Evolutionary conservation across 1,140 invertebrate genomes (phyloP).

Genomic region (Diabrotica virgifera): DNA sequence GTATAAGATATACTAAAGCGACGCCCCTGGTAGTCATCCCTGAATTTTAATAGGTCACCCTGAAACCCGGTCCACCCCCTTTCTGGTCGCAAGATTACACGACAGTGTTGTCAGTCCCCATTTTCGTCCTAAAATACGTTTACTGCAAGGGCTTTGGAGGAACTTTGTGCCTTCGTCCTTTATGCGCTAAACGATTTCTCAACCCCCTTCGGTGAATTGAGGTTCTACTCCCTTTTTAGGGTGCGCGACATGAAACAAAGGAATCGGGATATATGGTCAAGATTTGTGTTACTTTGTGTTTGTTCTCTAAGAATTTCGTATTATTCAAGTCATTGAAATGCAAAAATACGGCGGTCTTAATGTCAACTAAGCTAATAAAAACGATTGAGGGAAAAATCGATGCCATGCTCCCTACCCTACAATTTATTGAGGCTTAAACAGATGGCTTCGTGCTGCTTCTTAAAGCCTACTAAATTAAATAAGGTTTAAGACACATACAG

Average conservation of each 20-base stretch:
- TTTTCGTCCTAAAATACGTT: conserved; percentile 10
- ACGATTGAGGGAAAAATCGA: not conserved
- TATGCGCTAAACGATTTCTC: not conserved
- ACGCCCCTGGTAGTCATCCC: not conserved
- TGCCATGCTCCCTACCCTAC: not conserved
- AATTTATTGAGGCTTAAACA: not conserved
- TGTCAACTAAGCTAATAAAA: not conserved
- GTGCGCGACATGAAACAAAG: conserved; percentile 13
- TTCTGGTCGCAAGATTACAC: not conserved
- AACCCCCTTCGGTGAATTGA: not conserved
- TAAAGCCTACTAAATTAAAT: not conserved
- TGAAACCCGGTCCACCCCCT: conserved; percentile 11
- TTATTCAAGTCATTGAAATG: not conserved
- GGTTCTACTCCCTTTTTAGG: conserved; percentile 7
- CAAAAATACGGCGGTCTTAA: not conserved
- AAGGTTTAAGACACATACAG: no score
- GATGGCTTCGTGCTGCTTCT: not conserved
- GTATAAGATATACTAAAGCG: no score
- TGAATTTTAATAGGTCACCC: conserved; percentile 14
- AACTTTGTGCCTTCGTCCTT: not conserved
- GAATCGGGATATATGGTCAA: conserved; percentile 11
- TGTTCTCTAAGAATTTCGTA: not conserved
- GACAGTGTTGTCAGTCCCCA: not conserved
- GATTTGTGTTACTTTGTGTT: conserved; percentile 12
- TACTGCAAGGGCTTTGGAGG: not conserved